Base-by-base conservation (phyloP, 2,888 invertebrate genomes). In the Germaria angustata region DNA sequence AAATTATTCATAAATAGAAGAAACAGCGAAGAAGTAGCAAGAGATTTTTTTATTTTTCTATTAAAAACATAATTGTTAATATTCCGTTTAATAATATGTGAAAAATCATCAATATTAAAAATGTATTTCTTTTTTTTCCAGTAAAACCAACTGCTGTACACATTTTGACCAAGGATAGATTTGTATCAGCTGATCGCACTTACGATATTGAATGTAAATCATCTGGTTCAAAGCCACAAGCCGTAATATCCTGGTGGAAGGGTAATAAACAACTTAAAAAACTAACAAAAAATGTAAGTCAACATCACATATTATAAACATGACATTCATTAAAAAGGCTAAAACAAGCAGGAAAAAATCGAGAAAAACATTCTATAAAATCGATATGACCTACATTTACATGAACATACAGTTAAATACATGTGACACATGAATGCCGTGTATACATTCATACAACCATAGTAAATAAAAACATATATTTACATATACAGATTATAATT, bases 231-330 rank as follows among this genome's bases (percentile, higher is more conserved):
- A 93, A 96, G 84, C 97, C 97, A 7, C 95, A 96, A 84, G 96
- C 97, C 2, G 93, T 94, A 77, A 95, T 97, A 88, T 95, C 96
- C 59, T 97, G 97, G 97, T 97, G 96, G 96, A 96, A 96, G 90
- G 95, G 95, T 87, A 96, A 94, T 89, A 93, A 95, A 87, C 95
- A 95, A 91, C 93, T 96, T 85, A 95, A 95, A 91, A 94, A 94
- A 89, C 93, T 94, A 90, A 95, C 95, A 75, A 95, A 96, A 92
- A 96, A 95, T 91, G 96, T 96, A 92, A 95, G 96, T 94, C 51
- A 44, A 61, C 51, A 44, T 39, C 32, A 65, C 24, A 59, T 34
- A 41, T 51, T 65, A 63, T 57, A 65, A 65, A 49, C 28, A 69
- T 63, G 51, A 51, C 51, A 71, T 65, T 76, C 57, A 76, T 71